phyloP scores from a whole-genome alignment of 2,888 invertebrate genomes.

The Nymphalis c-album region DNA sequence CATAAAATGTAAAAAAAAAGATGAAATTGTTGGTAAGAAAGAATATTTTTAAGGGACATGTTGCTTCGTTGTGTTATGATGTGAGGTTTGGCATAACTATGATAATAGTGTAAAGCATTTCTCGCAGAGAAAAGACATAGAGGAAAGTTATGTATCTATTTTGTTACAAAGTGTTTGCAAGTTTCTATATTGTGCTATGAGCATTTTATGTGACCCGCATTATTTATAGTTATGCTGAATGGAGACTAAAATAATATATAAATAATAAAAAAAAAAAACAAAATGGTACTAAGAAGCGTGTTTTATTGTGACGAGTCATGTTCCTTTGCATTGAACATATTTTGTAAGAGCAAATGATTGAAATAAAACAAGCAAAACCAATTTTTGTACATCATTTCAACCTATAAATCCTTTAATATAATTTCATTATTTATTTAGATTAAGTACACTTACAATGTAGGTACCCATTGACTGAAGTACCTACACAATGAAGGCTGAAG shows the following conservation, averaged over 20 bases:
- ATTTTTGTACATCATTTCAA: constrained; percentile 63
- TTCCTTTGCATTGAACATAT: constrained; percentile 83
- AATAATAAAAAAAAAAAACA: constrained; percentile 78
- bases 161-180: constrained; percentile 82
- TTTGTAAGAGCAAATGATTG: constrained; percentile 82
- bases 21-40: constrained; percentile 84
- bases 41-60: constrained; percentile 84
- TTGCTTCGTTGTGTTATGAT: constrained; percentile 81
- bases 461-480: too few species aligned
- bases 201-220: constrained; percentile 81
- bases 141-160: constrained; percentile 80
- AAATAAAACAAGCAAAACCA: constrained; percentile 82
- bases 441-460: too few species aligned
- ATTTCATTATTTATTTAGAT: background rate
- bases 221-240: constrained; percentile 82
- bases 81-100: constrained; percentile 81
- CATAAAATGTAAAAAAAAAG: constrained; percentile 81
- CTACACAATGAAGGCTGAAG: too few species aligned
- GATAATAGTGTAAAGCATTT: constrained; percentile 74
- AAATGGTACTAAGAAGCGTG: constrained; percentile 82
- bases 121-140: constrained; percentile 75
- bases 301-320: constrained; percentile 82
- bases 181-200: constrained; percentile 82
- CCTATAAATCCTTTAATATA: background rate
- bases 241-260: constrained; percentile 80